A percentile compares a stretch with the other conserved stretches of the same genome.
Conservation (phyloP, 2,888 invertebrate genomes). For the Acrobasis suavella region DNA sequence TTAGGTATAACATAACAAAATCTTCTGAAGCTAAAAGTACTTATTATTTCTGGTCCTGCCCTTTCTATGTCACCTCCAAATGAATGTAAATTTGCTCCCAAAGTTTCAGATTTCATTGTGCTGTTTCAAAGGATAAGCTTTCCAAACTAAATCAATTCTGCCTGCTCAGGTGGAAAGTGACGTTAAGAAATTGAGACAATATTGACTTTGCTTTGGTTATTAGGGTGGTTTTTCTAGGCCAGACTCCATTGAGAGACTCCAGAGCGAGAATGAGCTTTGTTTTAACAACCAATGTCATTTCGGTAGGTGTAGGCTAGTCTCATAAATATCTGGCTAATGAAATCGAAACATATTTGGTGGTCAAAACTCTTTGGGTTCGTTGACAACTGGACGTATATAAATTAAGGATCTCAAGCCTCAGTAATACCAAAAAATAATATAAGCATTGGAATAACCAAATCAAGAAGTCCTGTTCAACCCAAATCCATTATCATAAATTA, state of each 20-base stretch:
- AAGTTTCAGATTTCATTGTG: conserved; percentile 10
- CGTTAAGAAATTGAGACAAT: conserved; percentile 49
- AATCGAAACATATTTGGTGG: too few relatives aligned
- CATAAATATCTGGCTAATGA: too few relatives aligned
- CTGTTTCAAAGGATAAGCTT: conserved; percentile 4
- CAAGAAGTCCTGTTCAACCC: too few relatives aligned
- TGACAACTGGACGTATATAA: too few relatives aligned
- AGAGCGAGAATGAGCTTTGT: too few relatives aligned
- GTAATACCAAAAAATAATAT: too few relatives aligned
- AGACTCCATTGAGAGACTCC: neutral
- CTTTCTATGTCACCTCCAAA: neutral
- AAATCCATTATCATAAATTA: too few relatives aligned
- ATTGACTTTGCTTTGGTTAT: conserved; percentile 41
- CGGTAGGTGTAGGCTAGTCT: too few relatives aligned
- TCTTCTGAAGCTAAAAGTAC: neutral
- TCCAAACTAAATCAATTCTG: conserved; percentile 36
- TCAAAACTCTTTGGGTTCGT: too few relatives aligned
- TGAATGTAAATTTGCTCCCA: conserved; percentile 1
- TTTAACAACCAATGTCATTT: too few relatives aligned
- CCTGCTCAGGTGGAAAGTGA: conserved; percentile 41
- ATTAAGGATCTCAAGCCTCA: too few relatives aligned
- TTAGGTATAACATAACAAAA: neutral
- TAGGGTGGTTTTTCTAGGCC: conserved; percentile 19
- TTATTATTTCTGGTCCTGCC: neutral
- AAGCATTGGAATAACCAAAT: too few relatives aligned